Evolutionary conservation across 1,140 invertebrate species (phyloP).

Genomic region (Drosophila quadrilineata): DNA sequence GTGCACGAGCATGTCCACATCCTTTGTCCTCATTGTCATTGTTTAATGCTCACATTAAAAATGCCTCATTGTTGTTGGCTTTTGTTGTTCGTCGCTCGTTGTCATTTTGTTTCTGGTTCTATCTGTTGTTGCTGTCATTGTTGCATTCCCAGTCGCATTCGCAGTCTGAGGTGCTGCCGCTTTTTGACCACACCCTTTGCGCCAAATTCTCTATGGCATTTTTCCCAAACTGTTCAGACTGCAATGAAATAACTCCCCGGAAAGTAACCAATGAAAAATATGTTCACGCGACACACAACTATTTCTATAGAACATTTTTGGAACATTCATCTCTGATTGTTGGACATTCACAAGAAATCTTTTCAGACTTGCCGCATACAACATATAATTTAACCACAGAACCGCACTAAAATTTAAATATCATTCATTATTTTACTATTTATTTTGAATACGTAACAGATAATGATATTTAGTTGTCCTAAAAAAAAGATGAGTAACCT

Average conservation of each 20-base stretch:
- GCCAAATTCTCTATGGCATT: slow-evolving; percentile 63
- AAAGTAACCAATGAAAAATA: not conserved
- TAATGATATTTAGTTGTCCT: too few relatives aligned
- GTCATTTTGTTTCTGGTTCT: too few relatives aligned
- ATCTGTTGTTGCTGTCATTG: not conserved
- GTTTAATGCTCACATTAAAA: slow-evolving; percentile 77
- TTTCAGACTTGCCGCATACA: too few relatives aligned
- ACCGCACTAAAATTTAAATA: too few relatives aligned
- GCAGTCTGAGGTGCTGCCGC: too few relatives aligned
- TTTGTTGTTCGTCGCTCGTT: slow-evolving; percentile 26
- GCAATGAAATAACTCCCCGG: slow-evolving; percentile 31
- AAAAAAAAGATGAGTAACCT: too few relatives aligned
- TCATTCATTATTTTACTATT: too few relatives aligned
- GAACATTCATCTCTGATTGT: not conserved
- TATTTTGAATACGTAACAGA: too few relatives aligned
- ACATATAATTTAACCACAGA: too few relatives aligned
- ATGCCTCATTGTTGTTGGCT: slow-evolving; percentile 67
- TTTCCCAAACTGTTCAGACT: slow-evolving; percentile 1
- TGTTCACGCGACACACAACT: too few relatives aligned
- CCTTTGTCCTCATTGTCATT: slow-evolving; percentile 70
- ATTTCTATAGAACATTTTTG: not conserved
- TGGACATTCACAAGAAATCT: not conserved
- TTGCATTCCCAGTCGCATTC: too few relatives aligned
- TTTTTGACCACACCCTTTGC: slow-evolving; percentile 62
- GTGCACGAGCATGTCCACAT: slow-evolving; percentile 15